A percentile compares a stretch with the other conserved stretches of the same genome.
Conservation (phyloP, 2,888 invertebrate genomes). For the Tachystola acroxantha region DNA sequence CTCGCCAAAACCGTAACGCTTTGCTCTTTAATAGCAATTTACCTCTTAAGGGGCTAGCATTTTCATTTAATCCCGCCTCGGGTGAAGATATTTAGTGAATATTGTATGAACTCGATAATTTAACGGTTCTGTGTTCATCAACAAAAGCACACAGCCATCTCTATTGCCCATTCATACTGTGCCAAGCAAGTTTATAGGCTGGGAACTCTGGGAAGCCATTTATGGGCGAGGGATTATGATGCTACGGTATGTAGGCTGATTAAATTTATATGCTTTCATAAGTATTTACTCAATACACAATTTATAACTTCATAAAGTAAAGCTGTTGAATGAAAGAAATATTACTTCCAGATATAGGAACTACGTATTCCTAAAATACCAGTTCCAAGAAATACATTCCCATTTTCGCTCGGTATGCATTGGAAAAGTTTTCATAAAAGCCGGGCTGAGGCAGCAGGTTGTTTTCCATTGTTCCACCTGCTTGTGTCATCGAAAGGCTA, state of each 20-base stretch:
- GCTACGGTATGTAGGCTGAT: no score
- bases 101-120: not conserved
- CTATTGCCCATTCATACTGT: not conserved
- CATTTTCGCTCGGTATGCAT: slow-evolving; percentile 5
- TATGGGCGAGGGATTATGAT: no score
- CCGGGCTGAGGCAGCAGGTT: slow-evolving; percentile 1
- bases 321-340: no score
- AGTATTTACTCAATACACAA: no score
- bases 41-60: no score
- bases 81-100: not conserved
- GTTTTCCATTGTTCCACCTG: slow-evolving; percentile 9
- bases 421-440: slow-evolving; percentile 11
- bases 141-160: not conserved
- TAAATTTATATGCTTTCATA: no score
- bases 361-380: not conserved
- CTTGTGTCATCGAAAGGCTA: not conserved
- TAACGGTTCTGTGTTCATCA: not conserved
- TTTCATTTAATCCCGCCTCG: not conserved
- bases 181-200: not conserved
- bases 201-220: not conserved
- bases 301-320: no score
- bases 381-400: not conserved
- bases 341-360: no score
- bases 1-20: no score
- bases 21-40: no score